A percentile compares a stretch with the other conserved stretches of the same genome.
phyloP scores from a whole-genome alignment of 2,797 vertebrate species.

The Enoplosus armatus region DNA sequence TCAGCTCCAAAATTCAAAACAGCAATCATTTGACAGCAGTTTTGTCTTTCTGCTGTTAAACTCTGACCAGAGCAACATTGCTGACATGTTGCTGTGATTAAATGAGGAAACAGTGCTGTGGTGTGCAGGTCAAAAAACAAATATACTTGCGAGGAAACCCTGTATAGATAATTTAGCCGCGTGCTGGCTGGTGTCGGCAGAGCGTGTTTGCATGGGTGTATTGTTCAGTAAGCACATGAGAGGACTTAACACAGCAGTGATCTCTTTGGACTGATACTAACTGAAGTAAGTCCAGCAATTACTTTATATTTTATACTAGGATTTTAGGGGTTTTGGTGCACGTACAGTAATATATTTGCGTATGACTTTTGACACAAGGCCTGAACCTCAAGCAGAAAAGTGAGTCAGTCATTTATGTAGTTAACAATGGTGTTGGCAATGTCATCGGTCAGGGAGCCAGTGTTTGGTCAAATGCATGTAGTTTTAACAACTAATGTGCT shows the following conservation, averaged over 20 bases:
- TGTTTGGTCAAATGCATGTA: constrained; percentile 77
- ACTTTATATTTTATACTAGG: constrained; percentile 11
- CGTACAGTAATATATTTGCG: constrained; percentile 32
- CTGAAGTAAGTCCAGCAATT: constrained; percentile 36
- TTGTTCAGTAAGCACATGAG: constrained; percentile 26
- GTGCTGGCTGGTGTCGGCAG: constrained; percentile 26
- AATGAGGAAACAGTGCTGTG: constrained; percentile 16
- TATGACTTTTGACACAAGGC: constrained; percentile 54
- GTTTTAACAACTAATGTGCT: constrained; percentile 78
- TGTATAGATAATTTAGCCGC: constrained; percentile 28
- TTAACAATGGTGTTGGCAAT: constrained; percentile 75
- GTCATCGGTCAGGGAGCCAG: constrained; percentile 68
- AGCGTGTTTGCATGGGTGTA: constrained; percentile 22
- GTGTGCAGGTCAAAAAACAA: constrained; percentile 37
- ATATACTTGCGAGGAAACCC: constrained; percentile 32
- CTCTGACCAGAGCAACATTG: constrained; percentile 40
- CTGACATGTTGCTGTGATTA: constrained; percentile 41
- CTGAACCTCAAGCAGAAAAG: constrained; percentile 60
- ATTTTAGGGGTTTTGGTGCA: constrained; percentile 46
- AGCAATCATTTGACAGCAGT: constrained; percentile 24
- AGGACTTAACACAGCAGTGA: constrained; percentile 49
- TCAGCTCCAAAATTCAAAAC: constrained; percentile 26
- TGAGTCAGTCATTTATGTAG: constrained; percentile 72
- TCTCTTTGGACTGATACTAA: constrained; percentile 25
- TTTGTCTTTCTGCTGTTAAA: constrained; percentile 33